A percentile compares a stretch with the other conserved stretches of the same genome.
Evolutionary conservation across 2,888 invertebrate genomes (phyloP).

Genomic region (Drosophila greeni): DNA sequence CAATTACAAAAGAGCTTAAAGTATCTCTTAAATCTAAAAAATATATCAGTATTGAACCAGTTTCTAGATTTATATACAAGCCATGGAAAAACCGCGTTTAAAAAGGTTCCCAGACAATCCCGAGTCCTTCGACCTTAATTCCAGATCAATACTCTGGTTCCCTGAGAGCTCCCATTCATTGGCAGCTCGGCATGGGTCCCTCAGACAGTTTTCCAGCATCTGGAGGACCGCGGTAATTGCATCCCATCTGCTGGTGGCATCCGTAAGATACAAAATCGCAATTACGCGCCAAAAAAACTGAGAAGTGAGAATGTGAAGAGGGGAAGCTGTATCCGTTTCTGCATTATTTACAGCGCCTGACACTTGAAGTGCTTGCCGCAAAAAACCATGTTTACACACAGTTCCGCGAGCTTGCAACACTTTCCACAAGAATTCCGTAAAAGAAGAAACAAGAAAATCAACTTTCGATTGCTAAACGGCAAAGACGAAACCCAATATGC

Average conservation of each 20-base stretch:
- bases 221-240: constrained; percentile 22
- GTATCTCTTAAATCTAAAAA: too few relatives aligned
- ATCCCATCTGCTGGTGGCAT: constrained; percentile 35
- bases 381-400: constrained; percentile 27
- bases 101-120: background rate
- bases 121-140: background rate
- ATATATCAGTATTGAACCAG: too few relatives aligned
- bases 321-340: constrained; percentile 34
- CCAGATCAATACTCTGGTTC: background rate
- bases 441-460: constrained; percentile 62
- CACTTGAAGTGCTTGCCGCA: constrained; percentile 68
- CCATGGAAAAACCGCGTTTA: too few relatives aligned
- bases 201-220: constrained; percentile 4
- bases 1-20: background rate
- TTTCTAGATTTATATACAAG: too few relatives aligned
- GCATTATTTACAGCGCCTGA: constrained; percentile 58
- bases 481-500: constrained; percentile 44
- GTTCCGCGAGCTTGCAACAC: constrained; percentile 58
- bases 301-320: constrained; percentile 46
- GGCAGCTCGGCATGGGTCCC: constrained; percentile 20
- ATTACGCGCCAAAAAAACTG: constrained; percentile 57
- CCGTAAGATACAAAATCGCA: constrained; percentile 54
- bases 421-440: constrained; percentile 61
- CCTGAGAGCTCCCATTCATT: constrained; percentile 25
- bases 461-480: constrained; percentile 55